Evolutionary conservation across 1,140 invertebrate species (phyloP).

Genomic region (Hestina assimilis): DNA sequence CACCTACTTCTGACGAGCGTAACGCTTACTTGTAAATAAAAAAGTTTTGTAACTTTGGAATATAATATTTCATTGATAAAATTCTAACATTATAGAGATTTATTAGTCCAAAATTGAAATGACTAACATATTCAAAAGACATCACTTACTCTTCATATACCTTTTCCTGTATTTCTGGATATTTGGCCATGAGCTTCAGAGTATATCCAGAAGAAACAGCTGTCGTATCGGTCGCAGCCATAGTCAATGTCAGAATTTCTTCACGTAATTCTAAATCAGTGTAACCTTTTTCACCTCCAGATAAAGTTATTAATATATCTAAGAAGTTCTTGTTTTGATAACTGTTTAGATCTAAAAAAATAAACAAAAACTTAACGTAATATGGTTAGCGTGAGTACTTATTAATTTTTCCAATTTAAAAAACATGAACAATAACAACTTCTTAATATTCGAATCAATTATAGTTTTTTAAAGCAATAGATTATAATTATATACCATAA

Average conservation of each 20-base stretch:
- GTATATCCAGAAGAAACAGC: conserved; percentile 37
- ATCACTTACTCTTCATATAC: conserved; percentile 61
- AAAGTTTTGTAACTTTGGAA: no score
- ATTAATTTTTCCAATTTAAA: no score
- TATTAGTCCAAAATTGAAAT: no score
- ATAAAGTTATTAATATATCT: conserved; percentile 39
- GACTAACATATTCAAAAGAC: no score
- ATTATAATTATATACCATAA: conserved; percentile 8
- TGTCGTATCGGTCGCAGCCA: conserved; percentile 50
- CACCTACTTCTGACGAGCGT: no score
- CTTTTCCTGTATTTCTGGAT: conserved; percentile 50
- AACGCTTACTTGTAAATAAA: no score
- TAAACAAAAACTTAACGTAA: not conserved
- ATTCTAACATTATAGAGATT: no score
- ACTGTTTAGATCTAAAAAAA: conserved; percentile 35
- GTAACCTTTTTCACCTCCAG: conserved; percentile 37
- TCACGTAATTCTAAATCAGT: conserved; percentile 42
- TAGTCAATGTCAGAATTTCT: conserved; percentile 40
- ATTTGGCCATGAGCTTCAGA: conserved; percentile 34
- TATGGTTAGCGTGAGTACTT: no score
- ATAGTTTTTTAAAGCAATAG: not conserved
- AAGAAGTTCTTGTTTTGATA: conserved; percentile 43
- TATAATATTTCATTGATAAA: no score
- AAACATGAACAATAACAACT: no score
- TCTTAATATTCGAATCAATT: no score